Conservation (phyloP, 2,797 vertebrate species). For the Galaxias olidus region DNA sequence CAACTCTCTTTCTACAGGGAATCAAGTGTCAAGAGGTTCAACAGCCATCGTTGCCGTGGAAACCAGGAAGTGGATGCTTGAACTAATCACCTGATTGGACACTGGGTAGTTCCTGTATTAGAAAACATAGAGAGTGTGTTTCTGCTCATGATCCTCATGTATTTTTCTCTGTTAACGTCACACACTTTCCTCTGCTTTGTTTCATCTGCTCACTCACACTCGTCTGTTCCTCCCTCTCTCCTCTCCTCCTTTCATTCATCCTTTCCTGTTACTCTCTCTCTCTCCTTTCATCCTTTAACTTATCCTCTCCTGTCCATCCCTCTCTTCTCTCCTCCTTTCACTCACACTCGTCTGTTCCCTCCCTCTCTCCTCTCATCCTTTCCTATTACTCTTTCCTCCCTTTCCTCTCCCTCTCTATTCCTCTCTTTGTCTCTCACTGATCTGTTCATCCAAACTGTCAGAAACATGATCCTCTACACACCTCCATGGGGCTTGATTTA, state of each 20-base stretch:
- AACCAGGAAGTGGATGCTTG: conserved; percentile 40
- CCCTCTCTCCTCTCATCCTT: conserved; percentile 12
- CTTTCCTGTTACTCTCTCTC: too few species aligned
- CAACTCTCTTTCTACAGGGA: conserved; percentile 30
- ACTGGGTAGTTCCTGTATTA: conserved; percentile 42
- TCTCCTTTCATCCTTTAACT: too few species aligned
- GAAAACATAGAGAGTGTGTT: conserved; percentile 23
- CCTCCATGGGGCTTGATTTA: too few species aligned
- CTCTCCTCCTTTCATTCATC: too few species aligned
- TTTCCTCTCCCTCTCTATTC: background rate
- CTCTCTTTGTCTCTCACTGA: background rate
- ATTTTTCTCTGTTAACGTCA: conserved; percentile 32
- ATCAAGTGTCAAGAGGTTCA: conserved; percentile 48
- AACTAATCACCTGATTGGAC: conserved; percentile 44
- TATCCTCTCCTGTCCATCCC: too few species aligned
- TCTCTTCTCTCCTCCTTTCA: background rate
- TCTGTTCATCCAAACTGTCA: background rate
- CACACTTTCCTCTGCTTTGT: too few species aligned
- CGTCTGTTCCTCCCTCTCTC: too few species aligned
- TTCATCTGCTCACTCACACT: too few species aligned
- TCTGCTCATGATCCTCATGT: background rate
- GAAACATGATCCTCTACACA: conserved; percentile 12
- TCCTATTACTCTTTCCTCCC: conserved; percentile 1
- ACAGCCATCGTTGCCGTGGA: conserved; percentile 49
- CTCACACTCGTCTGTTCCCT: conserved; percentile 5